Conservation (phyloP, 2,797 vertebrate genomes). For the Margarornis squamiger region DNA sequence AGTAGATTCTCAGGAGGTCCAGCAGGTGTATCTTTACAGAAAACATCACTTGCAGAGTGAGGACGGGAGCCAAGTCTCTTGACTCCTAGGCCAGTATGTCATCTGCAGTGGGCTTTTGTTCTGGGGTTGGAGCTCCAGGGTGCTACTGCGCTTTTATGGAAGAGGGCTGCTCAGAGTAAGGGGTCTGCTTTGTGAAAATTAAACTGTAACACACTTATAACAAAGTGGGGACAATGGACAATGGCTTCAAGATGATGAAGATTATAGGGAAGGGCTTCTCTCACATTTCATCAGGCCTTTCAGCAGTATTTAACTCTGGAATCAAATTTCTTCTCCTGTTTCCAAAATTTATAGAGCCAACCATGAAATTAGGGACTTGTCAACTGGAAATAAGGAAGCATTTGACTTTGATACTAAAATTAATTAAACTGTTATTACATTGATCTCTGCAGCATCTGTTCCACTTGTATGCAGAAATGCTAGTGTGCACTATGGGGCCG, state of each 20-base stretch:
- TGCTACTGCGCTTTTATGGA: background rate
- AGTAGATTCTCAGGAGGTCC: background rate
- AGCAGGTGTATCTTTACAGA: background rate
- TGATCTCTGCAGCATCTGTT: conserved; percentile 60
- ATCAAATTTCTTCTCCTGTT: background rate
- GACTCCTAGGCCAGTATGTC: background rate
- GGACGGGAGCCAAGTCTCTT: background rate
- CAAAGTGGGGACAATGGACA: background rate
- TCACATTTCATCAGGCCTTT: background rate
- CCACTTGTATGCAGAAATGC: conserved; percentile 17
- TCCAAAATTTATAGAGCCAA: background rate
- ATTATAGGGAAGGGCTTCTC: background rate
- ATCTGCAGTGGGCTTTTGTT: background rate
- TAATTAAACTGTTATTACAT: conserved; percentile 55
- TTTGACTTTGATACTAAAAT: conserved; percentile 58
- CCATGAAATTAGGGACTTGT: background rate
- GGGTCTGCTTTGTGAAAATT: background rate
- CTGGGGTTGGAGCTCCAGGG: background rate
- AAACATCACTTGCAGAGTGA: background rate
- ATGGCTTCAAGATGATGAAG: background rate
- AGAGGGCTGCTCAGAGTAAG: background rate
- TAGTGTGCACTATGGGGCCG: background rate
- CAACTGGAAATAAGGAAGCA: conserved; percentile 43
- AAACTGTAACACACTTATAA: background rate
- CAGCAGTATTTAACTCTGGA: background rate